Conservation (phyloP, 2,797 vertebrate genomes). For the Parauchenoglanis ngamensis region DNA sequence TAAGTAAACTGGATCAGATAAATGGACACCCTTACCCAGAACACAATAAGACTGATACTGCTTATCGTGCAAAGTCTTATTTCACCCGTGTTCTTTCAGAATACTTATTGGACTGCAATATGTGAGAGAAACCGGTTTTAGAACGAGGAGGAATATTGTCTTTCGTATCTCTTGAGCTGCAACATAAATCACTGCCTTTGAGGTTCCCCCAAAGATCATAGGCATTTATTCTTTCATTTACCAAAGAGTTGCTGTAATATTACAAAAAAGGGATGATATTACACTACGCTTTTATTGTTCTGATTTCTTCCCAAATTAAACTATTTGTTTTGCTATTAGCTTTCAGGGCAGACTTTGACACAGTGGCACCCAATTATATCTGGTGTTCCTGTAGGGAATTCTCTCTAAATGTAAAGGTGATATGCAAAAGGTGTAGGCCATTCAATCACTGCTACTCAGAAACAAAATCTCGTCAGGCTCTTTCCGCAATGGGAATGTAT, state of each 20-base stretch:
- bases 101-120: slow-evolving; percentile 38
- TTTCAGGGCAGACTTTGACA: neutral
- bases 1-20: slow-evolving; percentile 38
- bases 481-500: slow-evolving; percentile 29
- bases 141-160: slow-evolving; percentile 28
- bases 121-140: slow-evolving; percentile 31
- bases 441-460: slow-evolving; percentile 29
- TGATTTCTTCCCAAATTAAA: slow-evolving; percentile 30
- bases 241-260: slow-evolving; percentile 25
- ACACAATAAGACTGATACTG: slow-evolving; percentile 32
- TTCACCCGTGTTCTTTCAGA: slow-evolving; percentile 7
- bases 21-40: slow-evolving; percentile 30
- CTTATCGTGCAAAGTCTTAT: slow-evolving; percentile 44
- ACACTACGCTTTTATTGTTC: slow-evolving; percentile 10
- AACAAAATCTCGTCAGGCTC: slow-evolving; percentile 39
- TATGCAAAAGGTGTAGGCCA: slow-evolving; percentile 31
- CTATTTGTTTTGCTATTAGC: slow-evolving; percentile 31
- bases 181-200: slow-evolving; percentile 46
- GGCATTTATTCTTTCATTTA: slow-evolving; percentile 31
- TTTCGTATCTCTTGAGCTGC: slow-evolving; percentile 36
- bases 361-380: slow-evolving; percentile 32
- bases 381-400: neutral
- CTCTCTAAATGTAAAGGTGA: slow-evolving; percentile 47
- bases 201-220: slow-evolving; percentile 34
- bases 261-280: slow-evolving; percentile 20